Conservation (phyloP, 2,113 vertebrate genomes). For the Triplophysa tibetana region DNA sequence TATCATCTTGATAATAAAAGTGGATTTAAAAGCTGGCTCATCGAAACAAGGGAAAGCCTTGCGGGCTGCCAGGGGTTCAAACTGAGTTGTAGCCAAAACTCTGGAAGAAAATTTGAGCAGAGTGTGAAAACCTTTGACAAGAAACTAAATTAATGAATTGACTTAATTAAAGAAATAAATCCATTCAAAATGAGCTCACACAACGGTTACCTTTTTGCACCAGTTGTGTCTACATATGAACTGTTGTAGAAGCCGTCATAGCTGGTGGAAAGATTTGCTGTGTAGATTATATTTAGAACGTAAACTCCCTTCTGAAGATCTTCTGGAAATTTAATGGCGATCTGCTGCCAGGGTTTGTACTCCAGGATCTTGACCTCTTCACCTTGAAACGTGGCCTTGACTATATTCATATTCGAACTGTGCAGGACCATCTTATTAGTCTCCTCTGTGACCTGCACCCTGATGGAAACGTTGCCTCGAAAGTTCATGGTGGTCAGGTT, state of each 20-base stretch:
- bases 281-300: conserved; percentile 80
- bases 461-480: conserved; percentile 79
- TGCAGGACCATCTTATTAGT: conserved; percentile 85
- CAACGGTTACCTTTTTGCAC: conserved; percentile 70
- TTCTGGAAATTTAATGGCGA: conserved; percentile 80
- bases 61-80: conserved; percentile 90
- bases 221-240: conserved; percentile 79
- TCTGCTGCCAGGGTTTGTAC: conserved; percentile 83
- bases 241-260: conserved; percentile 91
- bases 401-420: conserved; percentile 82
- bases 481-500: conserved; percentile 83
- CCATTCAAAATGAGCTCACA: not conserved
- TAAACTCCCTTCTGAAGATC: conserved; percentile 79
- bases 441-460: conserved; percentile 71
- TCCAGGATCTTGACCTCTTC: conserved; percentile 75
- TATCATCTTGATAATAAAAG: conserved; percentile 84
- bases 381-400: conserved; percentile 68
- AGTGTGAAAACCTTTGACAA: not conserved
- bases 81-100: conserved; percentile 92
- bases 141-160: not conserved
- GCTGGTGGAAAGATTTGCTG: conserved; percentile 80
- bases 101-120: conserved; percentile 62
- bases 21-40: conserved; percentile 93
- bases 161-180: not conserved
- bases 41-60: conserved; percentile 97